Evolutionary conservation across 2,888 invertebrate species (phyloP).

Genomic region (Acanthoscelides obtectus): DNA sequence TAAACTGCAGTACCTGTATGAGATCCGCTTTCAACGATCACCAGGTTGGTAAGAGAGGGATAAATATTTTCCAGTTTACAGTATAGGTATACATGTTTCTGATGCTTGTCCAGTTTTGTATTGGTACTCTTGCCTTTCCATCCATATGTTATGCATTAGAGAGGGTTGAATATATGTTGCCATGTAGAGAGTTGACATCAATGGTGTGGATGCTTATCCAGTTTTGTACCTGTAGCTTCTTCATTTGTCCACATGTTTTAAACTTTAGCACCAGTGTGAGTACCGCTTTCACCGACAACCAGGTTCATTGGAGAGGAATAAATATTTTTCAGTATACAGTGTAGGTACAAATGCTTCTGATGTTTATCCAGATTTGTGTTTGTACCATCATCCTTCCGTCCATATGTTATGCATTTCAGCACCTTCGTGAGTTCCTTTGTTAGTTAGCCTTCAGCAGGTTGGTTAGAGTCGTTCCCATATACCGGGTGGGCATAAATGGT

Average conservation of each 20-base stretch:
- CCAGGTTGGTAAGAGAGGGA: neutral
- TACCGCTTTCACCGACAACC: too few relatives aligned
- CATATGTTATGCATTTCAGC: neutral
- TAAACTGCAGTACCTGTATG: neutral
- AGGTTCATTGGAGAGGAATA: too few relatives aligned
- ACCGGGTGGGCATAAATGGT: too few relatives aligned
- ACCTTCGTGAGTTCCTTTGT: neutral
- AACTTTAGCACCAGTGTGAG: too few relatives aligned
- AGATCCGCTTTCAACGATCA: neutral
- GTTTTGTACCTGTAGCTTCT: too few relatives aligned
- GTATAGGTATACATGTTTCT: too few relatives aligned
- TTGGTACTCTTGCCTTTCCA: neutral
- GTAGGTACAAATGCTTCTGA: neutral
- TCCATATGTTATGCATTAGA: neutral
- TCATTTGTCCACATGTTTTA: too few relatives aligned
- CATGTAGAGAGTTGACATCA: too few relatives aligned
- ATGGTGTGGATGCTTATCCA: too few relatives aligned
- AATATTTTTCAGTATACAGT: too few relatives aligned
- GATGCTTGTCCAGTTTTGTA: neutral
- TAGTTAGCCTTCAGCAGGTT: neutral
- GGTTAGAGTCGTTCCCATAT: neutral
- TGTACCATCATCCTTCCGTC: neutral
- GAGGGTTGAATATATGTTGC: neutral
- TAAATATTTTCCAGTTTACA: neutral
- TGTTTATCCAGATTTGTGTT: conserved; percentile 1